These are phyloP conservation scores for Spinibarbus caldwelli DNA, from an alignment of 2,797 vertebrate genomes.

Conservation along the genomic window DNA sequence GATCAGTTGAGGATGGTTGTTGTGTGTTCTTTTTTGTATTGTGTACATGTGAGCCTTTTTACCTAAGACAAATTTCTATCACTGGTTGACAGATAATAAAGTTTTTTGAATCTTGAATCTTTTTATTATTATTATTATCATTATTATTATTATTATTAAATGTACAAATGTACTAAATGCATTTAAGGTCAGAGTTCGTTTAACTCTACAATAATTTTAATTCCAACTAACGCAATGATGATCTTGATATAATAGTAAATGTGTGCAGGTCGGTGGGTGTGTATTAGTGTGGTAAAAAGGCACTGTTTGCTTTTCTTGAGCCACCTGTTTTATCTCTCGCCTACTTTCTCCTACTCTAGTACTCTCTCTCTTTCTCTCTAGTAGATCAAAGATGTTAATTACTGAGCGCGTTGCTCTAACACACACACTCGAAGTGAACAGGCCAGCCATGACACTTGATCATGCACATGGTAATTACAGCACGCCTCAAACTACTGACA, in stretches of 20 bases:
- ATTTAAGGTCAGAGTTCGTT: neutral
- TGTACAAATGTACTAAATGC: neutral
- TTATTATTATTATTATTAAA: neutral
- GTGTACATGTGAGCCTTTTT: too few relatives aligned
- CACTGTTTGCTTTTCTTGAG: constrained; percentile 4
- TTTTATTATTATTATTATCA: too few relatives aligned
- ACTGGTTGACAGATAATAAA: too few relatives aligned
- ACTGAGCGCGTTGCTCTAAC: constrained; percentile 46
- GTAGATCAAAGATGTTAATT: constrained; percentile 56
- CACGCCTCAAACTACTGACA: constrained; percentile 60
- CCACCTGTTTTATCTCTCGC: constrained; percentile 30
- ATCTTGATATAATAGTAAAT: neutral
- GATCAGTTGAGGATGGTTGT: too few relatives aligned
- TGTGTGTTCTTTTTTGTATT: too few relatives aligned
- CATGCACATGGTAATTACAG: constrained; percentile 62
- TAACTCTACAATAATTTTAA: neutral
- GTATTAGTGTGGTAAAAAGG: neutral
- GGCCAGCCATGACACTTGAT: constrained; percentile 52
- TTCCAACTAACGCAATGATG: neutral
- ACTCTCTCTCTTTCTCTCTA: constrained; percentile 25
- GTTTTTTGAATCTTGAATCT: too few relatives aligned
- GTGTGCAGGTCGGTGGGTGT: neutral
- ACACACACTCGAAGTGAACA: constrained; percentile 35
- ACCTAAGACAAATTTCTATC: too few relatives aligned
- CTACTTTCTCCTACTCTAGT: neutral